Conservation (phyloP, 1,140 invertebrate species). For the Brachionus koreanus region DNA sequence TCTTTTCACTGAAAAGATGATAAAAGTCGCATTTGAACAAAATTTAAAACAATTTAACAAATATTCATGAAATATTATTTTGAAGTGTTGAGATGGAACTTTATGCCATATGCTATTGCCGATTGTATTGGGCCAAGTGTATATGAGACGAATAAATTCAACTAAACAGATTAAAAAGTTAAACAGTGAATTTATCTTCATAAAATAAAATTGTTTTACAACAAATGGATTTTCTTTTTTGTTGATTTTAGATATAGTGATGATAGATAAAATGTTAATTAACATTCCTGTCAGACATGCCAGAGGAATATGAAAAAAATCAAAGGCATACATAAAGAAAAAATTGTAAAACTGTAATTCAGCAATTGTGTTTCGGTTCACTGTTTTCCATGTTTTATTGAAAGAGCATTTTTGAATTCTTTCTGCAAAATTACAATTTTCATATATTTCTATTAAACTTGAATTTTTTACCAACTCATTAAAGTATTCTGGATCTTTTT, state of each 20-base stretch:
- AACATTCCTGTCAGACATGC: not conserved
- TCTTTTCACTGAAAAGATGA: not conserved
- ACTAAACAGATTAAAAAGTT: not conserved
- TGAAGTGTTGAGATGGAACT: not conserved
- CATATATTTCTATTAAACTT: too few species aligned
- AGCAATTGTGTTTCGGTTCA: too few species aligned
- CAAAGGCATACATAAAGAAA: not conserved
- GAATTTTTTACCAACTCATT: too few species aligned
- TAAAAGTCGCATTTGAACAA: not conserved
- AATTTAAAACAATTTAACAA: not conserved
- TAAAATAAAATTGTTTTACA: not conserved
- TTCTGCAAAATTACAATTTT: too few species aligned
- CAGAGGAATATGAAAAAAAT: not conserved
- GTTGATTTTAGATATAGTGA: not conserved
- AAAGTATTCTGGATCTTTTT: too few species aligned
- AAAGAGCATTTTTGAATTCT: too few species aligned
- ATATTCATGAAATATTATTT: not conserved
- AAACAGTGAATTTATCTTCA: not conserved
- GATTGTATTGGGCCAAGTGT: not conserved
- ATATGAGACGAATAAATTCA: not conserved
- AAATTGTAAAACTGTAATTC: too few species aligned
- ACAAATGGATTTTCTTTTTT: not conserved
- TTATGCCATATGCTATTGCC: not conserved
- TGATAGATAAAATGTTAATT: not conserved
- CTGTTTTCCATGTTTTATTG: too few species aligned